Evolutionary conservation across 2,797 vertebrate genomes (phyloP).

Genomic region (Diglossa cyanea): DNA sequence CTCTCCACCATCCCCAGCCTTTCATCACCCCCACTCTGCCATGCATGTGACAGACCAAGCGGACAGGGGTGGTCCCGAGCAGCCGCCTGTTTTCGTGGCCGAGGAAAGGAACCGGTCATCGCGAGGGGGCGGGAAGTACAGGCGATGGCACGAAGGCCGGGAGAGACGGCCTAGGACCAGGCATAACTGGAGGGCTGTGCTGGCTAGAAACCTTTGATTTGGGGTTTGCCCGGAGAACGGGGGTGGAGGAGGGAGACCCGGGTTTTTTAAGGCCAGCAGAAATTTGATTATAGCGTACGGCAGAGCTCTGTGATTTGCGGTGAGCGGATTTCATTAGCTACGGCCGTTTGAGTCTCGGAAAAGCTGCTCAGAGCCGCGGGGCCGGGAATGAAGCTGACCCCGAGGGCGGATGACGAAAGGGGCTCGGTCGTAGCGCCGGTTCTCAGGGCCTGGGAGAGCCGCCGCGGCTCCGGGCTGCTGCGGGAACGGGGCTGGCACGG

Average conservation of each 20-base stretch:
- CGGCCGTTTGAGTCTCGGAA: background rate
- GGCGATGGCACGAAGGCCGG: background rate
- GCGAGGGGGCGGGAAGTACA: too few relatives aligned
- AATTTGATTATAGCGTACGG: constrained; percentile 52
- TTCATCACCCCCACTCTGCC: background rate
- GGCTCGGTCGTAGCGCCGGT: background rate
- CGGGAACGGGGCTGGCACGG: background rate
- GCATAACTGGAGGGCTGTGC: background rate
- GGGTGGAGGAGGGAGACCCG: constrained; percentile 22
- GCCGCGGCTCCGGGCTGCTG: background rate
- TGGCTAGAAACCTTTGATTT: constrained; percentile 55
- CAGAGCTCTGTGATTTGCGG: constrained; percentile 54
- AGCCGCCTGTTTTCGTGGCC: background rate
- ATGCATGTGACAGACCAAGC: background rate
- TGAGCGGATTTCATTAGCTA: constrained; percentile 45
- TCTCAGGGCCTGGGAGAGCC: background rate
- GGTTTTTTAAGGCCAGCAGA: constrained; percentile 50
- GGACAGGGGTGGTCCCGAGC: background rate
- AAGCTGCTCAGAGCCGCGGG: background rate
- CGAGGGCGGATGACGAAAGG: background rate
- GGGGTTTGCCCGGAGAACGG: constrained; percentile 6
- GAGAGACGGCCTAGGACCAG: background rate
- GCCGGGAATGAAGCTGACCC: background rate
- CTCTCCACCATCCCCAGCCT: background rate
- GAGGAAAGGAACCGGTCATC: background rate